phyloP scores from a whole-genome alignment of 53 echinoderm and acorn worm species.

The Henricia sp. region DNA sequence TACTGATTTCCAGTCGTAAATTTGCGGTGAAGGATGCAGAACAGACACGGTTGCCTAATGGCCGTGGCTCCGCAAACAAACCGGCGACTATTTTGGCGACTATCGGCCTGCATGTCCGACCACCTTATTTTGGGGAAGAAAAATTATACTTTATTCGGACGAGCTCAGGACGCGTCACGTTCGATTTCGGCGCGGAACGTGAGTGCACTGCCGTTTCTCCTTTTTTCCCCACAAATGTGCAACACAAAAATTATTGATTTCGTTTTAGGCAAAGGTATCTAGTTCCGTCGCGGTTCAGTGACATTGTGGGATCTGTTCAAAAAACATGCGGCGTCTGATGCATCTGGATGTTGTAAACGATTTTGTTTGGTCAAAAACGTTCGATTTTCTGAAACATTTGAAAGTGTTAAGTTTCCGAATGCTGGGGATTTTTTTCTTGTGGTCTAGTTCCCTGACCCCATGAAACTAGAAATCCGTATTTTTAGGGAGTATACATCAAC shows the following conservation, averaged over 20 bases:
- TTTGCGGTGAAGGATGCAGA: not conserved
- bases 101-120: not conserved
- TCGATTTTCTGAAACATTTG: too few species aligned
- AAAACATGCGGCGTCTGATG: too few species aligned
- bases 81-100: not conserved
- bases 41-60: not conserved
- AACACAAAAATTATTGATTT: conserved; percentile 1
- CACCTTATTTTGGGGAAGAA: not conserved
- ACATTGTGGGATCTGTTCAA: too few species aligned
- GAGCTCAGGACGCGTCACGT: not conserved
- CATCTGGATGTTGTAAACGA: too few species aligned
- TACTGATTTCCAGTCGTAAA: not conserved
- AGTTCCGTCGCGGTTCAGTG: not conserved
- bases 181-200: conserved; percentile 8
- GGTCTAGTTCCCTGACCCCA: too few species aligned
- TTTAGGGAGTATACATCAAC: too few species aligned
- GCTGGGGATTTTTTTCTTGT: too few species aligned
- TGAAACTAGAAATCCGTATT: too few species aligned
- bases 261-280: not conserved
- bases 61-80: not conserved
- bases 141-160: not conserved
- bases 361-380: too few species aligned
- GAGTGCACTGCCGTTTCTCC: not conserved
- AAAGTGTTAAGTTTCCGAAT: too few species aligned
- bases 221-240: not conserved